Percentiles rank a stretch among this genome's conserved stretches.
Conservation (phyloP, 2,888 invertebrate genomes). For the Mesochorus sp. region DNA sequence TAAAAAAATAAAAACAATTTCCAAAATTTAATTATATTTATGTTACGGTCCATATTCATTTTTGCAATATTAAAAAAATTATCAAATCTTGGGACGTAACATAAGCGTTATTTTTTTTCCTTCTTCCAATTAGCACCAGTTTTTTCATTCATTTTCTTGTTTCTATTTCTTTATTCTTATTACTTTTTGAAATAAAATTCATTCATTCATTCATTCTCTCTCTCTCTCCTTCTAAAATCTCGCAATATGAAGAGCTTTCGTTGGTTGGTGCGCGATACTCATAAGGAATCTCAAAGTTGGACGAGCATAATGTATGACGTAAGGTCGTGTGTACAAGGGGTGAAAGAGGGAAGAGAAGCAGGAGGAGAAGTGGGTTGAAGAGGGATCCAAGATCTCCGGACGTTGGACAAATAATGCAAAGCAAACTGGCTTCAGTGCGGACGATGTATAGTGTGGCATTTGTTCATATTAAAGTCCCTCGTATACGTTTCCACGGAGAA, state of each 20-base stretch:
- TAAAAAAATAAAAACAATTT: no score
- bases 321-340: not conserved
- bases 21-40: no score
- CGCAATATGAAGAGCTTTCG: slow-evolving; percentile 16
- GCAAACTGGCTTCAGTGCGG: slow-evolving; percentile 74
- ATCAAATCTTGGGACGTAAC: no score
- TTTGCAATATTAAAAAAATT: no score
- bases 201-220: no score
- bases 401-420: slow-evolving; percentile 80
- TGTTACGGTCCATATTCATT: no score
- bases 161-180: no score
- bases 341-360: no score
- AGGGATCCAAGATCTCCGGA: slow-evolving; percentile 48
- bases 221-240: slow-evolving; percentile 1
- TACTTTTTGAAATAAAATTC: no score
- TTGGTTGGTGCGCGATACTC: slow-evolving; percentile 19
- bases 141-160: no score
- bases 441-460: slow-evolving; percentile 80
- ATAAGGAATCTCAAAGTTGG: slow-evolving; percentile 57
- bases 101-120: no score
- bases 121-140: no score
- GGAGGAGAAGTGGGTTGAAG: slow-evolving; percentile 1
- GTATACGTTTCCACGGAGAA: slow-evolving; percentile 57
- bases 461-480: slow-evolving; percentile 78
- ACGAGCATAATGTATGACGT: slow-evolving; percentile 53